These are phyloP conservation scores for Lacerta viridis DNA, from an alignment of 2,797 vertebrate species.

Conservation along the genomic window DNA sequence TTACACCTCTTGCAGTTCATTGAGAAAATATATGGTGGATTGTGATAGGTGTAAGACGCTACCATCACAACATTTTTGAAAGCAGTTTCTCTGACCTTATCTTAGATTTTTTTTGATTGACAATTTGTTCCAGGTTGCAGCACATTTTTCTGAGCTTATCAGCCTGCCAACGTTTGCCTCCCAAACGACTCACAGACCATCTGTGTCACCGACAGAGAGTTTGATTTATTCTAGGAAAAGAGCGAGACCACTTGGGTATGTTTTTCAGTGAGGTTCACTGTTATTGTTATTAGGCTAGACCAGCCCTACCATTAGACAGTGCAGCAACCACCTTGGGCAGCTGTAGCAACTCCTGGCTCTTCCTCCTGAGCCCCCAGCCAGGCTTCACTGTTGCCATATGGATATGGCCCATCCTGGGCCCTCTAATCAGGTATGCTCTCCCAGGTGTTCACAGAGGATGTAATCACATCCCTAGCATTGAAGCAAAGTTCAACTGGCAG, in stretches of 20 bases:
- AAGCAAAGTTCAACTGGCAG: too few species aligned
- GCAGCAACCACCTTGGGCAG: too few species aligned
- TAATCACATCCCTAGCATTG: background rate
- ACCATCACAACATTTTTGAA: background rate
- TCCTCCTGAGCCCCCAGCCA: too few species aligned
- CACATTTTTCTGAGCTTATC: background rate
- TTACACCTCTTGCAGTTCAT: background rate
- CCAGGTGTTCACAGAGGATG: too few species aligned
- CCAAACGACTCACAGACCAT: background rate
- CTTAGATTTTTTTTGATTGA: background rate
- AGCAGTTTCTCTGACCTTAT: background rate
- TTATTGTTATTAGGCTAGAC: background rate
- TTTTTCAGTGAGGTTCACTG: background rate
- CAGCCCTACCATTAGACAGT: too few species aligned
- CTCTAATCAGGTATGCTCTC: too few species aligned
- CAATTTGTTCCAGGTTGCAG: background rate
- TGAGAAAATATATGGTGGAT: background rate
- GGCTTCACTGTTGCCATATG: too few species aligned
- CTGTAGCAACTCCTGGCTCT: too few species aligned
- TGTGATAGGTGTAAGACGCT: background rate
- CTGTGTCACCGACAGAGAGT: background rate
- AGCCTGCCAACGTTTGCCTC: background rate
- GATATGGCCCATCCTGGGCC: too few species aligned
- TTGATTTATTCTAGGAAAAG: slow-evolving; percentile 1
- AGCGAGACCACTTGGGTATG: background rate